Evolutionary conservation across 1,140 invertebrate species (phyloP), one percentile per base, ranked within the genome.

Genomic region (Apocrypta bakeri): DNA sequence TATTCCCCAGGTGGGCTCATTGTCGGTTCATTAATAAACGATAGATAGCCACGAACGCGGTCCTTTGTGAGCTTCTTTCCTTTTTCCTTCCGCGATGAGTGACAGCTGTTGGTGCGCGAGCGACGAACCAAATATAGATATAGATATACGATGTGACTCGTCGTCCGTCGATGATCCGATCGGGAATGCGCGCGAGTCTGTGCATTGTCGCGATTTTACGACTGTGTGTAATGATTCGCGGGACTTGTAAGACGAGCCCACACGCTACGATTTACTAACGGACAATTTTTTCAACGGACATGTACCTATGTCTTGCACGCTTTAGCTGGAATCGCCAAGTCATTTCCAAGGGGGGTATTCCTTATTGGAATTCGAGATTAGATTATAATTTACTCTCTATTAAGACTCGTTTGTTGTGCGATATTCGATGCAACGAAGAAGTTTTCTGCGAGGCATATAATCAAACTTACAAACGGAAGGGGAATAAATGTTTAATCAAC

Each of bases 21-120:
- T 84, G 82, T 81, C 31, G 64, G 82, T 81, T 85, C 83, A 83
- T 86, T 85, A 86, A 87, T 84, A 84, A 82, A 63, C 84, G 84
- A 87, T 82, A 69, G 85, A 83, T 82, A 79, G 29, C 27, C 25
- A 6, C 17, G 48, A 56, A 17, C 63, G 63, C 68, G 63, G 79
- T 56, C 75, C n/a, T 82, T 84, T 85, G 79, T 84, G 37, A 27
- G 9, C 29, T 33, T 24, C 27, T 21, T 69, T 63, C 84, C 75
- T 83, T 84, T 79, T 78, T 84, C 63, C 72, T 81, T 63, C n/a
- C 24, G 25, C 21, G 71, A 81, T 56, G 71, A 87, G 81, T 87
- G 85, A 87, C 86, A 85, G 84, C 83, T 86, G 85, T 87, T 84
- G 81, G 83, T 76, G 61, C 9, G 73, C 40, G 31, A 37, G 2